Evolutionary conservation across 2,888 invertebrate genomes (phyloP).

Genomic region (Cephus runcator): DNA sequence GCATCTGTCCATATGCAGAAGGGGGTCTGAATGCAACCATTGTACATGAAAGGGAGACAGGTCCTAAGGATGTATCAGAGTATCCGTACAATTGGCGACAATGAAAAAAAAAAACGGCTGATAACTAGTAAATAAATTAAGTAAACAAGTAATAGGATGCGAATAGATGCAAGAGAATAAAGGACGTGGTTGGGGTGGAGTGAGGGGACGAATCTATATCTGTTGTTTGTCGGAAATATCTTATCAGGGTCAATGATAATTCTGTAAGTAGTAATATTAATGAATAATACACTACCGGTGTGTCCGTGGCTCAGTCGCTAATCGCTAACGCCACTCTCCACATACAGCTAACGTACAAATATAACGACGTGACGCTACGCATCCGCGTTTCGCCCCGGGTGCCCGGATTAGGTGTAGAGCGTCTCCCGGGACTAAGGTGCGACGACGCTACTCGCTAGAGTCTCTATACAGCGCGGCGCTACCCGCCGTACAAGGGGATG

Average conservation of each 20-base stretch:
- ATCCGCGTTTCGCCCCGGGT: conserved; percentile 23
- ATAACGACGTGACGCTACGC: conserved; percentile 55
- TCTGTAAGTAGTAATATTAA: conserved; percentile 25
- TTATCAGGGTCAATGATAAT: too few relatives aligned
- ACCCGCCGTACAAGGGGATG: conserved; percentile 50
- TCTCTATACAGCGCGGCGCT: conserved; percentile 61
- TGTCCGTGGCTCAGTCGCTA: conserved; percentile 33
- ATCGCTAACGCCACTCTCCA: conserved; percentile 57
- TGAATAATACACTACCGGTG: conserved; percentile 54
- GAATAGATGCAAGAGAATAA: too few relatives aligned
- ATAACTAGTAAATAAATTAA: conserved; percentile 60
- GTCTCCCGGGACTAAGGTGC: conserved; percentile 29
- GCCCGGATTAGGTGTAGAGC: conserved; percentile 33
- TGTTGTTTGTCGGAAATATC: too few relatives aligned
- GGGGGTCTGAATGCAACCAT: too few relatives aligned
- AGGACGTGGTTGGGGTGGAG: too few relatives aligned
- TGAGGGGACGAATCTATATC: too few relatives aligned
- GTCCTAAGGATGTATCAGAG: too few relatives aligned
- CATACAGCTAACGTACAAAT: conserved; percentile 62
- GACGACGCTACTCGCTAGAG: conserved; percentile 55
- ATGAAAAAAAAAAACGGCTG: conserved; percentile 50
- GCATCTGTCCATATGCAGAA: too few relatives aligned
- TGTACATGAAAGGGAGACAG: too few relatives aligned
- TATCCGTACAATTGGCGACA: conserved; percentile 19
- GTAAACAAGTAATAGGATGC: conserved; percentile 53